Evolutionary conservation across 2,797 vertebrate genomes (phyloP).

Genomic region (Bucorvus abyssinicus): DNA sequence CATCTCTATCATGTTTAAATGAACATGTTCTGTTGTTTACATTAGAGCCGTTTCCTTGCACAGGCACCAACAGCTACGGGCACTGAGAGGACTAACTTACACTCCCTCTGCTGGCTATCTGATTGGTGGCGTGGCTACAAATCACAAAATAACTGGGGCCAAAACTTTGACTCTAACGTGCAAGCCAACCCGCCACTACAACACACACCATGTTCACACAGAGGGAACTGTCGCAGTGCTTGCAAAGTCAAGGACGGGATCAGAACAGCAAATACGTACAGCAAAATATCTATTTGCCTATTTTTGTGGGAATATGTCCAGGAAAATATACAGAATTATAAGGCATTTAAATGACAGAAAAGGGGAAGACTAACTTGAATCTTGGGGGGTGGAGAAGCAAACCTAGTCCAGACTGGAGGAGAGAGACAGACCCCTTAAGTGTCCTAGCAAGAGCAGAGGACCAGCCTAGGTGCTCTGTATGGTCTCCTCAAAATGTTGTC

Average conservation of each 20-base stretch:
- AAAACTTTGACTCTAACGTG: background rate
- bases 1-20: background rate
- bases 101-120: slow-evolving; percentile 14
- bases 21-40: background rate
- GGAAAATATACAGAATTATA: background rate
- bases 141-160: background rate
- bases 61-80: background rate
- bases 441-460: background rate
- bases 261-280: background rate
- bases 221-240: background rate
- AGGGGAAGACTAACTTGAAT: background rate
- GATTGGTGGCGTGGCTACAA: background rate
- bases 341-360: background rate
- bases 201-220: background rate
- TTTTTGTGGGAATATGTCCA: background rate
- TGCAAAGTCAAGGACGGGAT: background rate
- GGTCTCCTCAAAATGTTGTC: background rate
- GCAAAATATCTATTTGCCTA: background rate
- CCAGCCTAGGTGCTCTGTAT: background rate
- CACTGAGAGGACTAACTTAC: background rate
- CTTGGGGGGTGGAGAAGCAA: background rate
- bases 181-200: background rate
- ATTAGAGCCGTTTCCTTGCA: background rate
- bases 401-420: background rate
- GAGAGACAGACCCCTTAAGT: background rate